A percentile compares a stretch with the other conserved stretches of the same genome.
Evolutionary conservation across 2,888 invertebrate genomes (phyloP).

Genomic region (Congeria kusceri): DNA sequence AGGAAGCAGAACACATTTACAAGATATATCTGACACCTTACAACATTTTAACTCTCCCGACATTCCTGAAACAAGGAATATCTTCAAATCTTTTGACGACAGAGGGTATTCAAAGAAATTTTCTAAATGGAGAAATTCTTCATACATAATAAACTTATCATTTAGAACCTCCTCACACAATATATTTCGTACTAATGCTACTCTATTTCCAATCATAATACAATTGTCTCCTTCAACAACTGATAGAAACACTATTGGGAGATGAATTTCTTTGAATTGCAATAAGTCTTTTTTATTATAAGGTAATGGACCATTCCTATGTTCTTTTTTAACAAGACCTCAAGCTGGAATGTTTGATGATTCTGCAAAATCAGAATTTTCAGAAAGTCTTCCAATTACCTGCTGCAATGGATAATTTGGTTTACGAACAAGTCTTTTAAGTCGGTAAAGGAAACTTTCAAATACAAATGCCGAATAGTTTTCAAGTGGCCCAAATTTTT

Average conservation of each 20-base stretch:
- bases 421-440: slow-evolving; percentile 51
- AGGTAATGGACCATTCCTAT: slow-evolving; percentile 26
- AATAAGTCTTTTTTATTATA: not conserved
- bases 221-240: slow-evolving; percentile 9
- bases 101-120: slow-evolving; percentile 31
- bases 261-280: slow-evolving; percentile 17
- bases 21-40: slow-evolving; percentile 20
- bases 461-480: slow-evolving; percentile 81
- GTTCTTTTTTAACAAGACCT: slow-evolving; percentile 19
- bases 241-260: slow-evolving; percentile 6
- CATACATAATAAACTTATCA: slow-evolving; percentile 20
- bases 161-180: not conserved
- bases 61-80: slow-evolving; percentile 38
- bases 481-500: slow-evolving; percentile 76
- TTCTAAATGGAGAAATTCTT: slow-evolving; percentile 14
- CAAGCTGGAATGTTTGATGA: too few relatives aligned
- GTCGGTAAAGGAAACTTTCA: slow-evolving; percentile 77
- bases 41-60: slow-evolving; percentile 4
- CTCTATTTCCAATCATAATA: slow-evolving; percentile 12
- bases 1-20: slow-evolving; percentile 47
- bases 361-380: slow-evolving; percentile 10
- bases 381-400: slow-evolving; percentile 39
- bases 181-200: slow-evolving; percentile 14
- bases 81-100: slow-evolving; percentile 33
- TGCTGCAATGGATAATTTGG: slow-evolving; percentile 40